These are phyloP conservation scores for Augochlora pura DNA, from an alignment of 1,140 invertebrate species.

Conservation along the genomic window DNA sequence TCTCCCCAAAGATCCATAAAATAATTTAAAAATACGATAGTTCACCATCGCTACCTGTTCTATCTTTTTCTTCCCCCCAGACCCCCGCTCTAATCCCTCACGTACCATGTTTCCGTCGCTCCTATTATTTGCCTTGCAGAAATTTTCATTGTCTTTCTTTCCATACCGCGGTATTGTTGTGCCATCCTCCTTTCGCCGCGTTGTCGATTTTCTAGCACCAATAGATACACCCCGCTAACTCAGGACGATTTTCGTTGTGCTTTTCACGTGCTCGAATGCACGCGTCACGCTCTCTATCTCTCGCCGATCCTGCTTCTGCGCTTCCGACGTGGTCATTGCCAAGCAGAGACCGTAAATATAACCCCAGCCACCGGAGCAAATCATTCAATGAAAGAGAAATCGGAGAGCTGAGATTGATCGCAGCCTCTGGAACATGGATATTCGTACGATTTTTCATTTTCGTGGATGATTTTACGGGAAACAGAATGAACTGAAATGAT, in stretches of 20 bases:
- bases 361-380: no score
- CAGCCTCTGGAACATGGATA: no score
- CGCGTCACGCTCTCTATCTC: constrained; percentile 3
- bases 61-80: constrained; percentile 1
- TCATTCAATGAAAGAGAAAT: no score
- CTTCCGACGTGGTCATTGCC: constrained; percentile 4
- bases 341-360: no score
- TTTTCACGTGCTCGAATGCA: constrained; percentile 21
- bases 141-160: constrained; percentile 28
- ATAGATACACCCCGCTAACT: constrained; percentile 31
- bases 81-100: constrained; percentile 19
- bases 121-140: not conserved
- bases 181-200: not conserved
- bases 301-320: not conserved
- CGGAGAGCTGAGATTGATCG: no score
- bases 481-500: no score
- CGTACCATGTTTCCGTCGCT: constrained; percentile 1
- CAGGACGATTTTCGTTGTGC: constrained; percentile 19
- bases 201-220: constrained; percentile 21
- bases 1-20: no score
- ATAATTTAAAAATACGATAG: constrained; percentile 18
- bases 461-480: no score
- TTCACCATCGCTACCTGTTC: constrained; percentile 22
- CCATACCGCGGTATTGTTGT: constrained; percentile 10
- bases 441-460: no score